Percentiles rank a stretch among this genome's conserved stretches.
These are phyloP conservation scores for Hirundichthys speculiger DNA, from an alignment of 2,113 vertebrate genomes.

Conservation along the genomic window DNA sequence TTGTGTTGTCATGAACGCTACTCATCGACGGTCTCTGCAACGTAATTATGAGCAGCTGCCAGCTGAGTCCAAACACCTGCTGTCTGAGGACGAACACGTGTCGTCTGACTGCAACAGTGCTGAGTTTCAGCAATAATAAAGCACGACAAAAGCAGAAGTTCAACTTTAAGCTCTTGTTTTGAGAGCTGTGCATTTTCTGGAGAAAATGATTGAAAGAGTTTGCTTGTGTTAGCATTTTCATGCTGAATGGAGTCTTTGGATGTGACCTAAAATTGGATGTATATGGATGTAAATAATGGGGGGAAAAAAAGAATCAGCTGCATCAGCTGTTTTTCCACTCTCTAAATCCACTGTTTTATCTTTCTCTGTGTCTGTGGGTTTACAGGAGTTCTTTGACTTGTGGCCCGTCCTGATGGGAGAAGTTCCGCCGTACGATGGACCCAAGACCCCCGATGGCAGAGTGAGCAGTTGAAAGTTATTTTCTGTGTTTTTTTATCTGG, in stretches of 20 bases:
- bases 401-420: slow-evolving; percentile 86
- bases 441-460: slow-evolving; percentile 85
- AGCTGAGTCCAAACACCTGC: slow-evolving; percentile 54
- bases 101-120: slow-evolving; percentile 27
- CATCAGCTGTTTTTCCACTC: neutral
- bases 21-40: slow-evolving; percentile 33
- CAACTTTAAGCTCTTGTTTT: neutral
- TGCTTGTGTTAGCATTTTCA: neutral
- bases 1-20: slow-evolving; percentile 27
- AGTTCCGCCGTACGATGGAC: slow-evolving; percentile 80
- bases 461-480: no score
- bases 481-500: no score
- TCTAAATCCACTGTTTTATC: neutral
- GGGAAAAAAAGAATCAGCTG: neutral
- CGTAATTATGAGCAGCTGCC: slow-evolving; percentile 61
- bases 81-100: slow-evolving; percentile 47
- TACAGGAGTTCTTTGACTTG: slow-evolving; percentile 85
- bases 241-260: neutral
- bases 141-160: slow-evolving; percentile 12
- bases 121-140: slow-evolving; percentile 18
- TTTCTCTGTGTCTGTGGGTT: neutral
- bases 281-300: slow-evolving; percentile 11
- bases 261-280: neutral
- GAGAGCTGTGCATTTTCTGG: slow-evolving; percentile 1
- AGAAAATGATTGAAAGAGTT: neutral